Percentiles rank a stretch among this genome's conserved stretches.
Conservation (phyloP, 2,113 vertebrate species). For the Charina bottae region DNA sequence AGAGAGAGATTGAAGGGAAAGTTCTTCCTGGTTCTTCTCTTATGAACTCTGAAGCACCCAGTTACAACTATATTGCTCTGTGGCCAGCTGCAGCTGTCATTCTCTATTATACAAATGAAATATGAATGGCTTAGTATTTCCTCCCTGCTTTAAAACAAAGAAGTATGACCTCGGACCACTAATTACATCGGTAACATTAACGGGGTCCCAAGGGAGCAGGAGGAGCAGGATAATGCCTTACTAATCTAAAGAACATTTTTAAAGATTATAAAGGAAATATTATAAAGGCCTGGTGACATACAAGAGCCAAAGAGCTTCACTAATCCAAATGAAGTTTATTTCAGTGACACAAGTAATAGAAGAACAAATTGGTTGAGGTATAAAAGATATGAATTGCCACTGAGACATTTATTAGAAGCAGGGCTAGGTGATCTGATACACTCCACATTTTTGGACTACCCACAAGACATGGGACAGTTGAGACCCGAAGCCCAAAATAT, state of each 20-base stretch:
- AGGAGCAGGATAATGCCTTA: slow-evolving; percentile 16
- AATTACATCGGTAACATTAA: slow-evolving; percentile 37
- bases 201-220: slow-evolving; percentile 15
- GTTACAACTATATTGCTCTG: not conserved
- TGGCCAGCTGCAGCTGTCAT: not conserved
- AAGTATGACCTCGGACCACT: slow-evolving; percentile 10
- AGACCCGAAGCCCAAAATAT: not conserved
- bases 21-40: not conserved
- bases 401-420: not conserved
- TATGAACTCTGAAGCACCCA: slow-evolving; percentile 15
- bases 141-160: slow-evolving; percentile 40
- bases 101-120: not conserved
- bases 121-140: slow-evolving; percentile 38
- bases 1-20: not conserved
- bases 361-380: not conserved
- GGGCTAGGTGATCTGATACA: not conserved
- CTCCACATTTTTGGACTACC: not conserved
- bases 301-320: slow-evolving; percentile 7
- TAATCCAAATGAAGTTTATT: not conserved
- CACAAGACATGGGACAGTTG: not conserved
- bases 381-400: not conserved
- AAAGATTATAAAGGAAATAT: slow-evolving; percentile 16
- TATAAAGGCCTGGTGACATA: not conserved
- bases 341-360: not conserved
- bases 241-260: slow-evolving; percentile 19